Evolutionary conservation across 2,113 vertebrate genomes (phyloP).

Genomic region (Hemichromis elongatus): DNA sequence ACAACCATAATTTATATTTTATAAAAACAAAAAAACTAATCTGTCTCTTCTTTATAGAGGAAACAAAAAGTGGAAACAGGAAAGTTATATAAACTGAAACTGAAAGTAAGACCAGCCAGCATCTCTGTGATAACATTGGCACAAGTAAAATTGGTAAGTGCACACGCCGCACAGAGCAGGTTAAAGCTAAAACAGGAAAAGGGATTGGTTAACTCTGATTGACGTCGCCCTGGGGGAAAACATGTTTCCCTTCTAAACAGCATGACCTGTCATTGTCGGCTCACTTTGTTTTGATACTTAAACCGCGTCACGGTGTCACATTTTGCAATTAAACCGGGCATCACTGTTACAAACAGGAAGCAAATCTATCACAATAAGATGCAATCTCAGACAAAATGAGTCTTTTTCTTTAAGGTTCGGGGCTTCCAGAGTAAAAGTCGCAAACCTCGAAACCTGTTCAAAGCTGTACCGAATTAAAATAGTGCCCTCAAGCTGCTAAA

Average conservation of each 20-base stretch:
- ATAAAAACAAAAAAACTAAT: accelerated
- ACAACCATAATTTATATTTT: background rate
- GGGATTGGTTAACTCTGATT: background rate
- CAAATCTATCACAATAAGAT: background rate
- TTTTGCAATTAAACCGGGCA: background rate
- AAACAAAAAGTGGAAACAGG: background rate
- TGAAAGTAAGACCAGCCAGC: background rate
- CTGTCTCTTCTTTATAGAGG: background rate
- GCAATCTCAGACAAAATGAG: accelerated
- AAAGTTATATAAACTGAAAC: background rate
- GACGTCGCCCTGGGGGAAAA: accelerated
- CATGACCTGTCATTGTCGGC: background rate
- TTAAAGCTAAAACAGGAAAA: background rate
- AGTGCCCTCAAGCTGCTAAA: background rate
- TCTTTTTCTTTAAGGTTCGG: too few species aligned
- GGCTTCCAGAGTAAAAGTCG: background rate
- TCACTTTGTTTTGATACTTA: background rate
- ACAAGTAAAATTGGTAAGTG: background rate
- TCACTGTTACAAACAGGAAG: background rate
- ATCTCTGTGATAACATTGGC: too few species aligned
- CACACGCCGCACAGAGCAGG: background rate
- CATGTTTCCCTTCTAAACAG: background rate
- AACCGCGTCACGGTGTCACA: background rate
- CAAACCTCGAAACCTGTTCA: background rate
- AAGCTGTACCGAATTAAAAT: background rate